Percentiles rank a stretch among this genome's conserved stretches.
Evolutionary conservation across 2,888 invertebrate genomes (phyloP).

Genomic region (Hemaris fuciformis): DNA sequence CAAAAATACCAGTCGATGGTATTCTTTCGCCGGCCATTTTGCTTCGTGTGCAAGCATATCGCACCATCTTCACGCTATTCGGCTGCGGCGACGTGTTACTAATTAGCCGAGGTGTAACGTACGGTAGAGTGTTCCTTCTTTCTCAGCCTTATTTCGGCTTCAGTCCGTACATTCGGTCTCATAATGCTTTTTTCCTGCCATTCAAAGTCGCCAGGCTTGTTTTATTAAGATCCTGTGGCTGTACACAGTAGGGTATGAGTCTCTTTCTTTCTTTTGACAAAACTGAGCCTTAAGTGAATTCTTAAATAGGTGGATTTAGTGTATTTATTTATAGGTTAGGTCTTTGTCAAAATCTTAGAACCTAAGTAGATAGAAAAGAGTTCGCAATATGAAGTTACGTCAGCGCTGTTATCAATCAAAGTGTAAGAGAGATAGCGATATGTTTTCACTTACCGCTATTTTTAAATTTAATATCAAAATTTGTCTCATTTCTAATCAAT

Average conservation of each 20-base stretch:
- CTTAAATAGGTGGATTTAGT: too few species aligned
- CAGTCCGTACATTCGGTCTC: not conserved
- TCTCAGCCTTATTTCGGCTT: not conserved
- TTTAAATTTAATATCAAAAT: too few species aligned
- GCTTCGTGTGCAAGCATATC: slow-evolving; percentile 26
- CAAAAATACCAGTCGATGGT: not conserved
- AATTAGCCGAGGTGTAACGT: slow-evolving; percentile 6
- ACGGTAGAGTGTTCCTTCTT: not conserved
- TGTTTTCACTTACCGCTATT: too few species aligned
- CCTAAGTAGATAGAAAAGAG: too few species aligned
- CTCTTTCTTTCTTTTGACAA: too few species aligned
- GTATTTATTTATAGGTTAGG: too few species aligned
- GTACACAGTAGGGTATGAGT: not conserved
- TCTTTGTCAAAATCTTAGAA: too few species aligned
- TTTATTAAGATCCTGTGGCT: not conserved
- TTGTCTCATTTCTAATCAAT: too few species aligned
- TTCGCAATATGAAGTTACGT: too few species aligned
- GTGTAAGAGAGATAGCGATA: too few species aligned
- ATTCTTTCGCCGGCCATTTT: not conserved
- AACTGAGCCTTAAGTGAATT: too few species aligned
- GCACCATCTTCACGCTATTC: slow-evolving; percentile 39
- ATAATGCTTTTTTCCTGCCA: not conserved
- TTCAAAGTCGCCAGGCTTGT: not conserved
- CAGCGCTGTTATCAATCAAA: too few species aligned
- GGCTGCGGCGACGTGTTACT: slow-evolving; percentile 20